Evolutionary conservation across 2,113 vertebrate genomes (phyloP).

Genomic region (Anoplopoma fimbria): DNA sequence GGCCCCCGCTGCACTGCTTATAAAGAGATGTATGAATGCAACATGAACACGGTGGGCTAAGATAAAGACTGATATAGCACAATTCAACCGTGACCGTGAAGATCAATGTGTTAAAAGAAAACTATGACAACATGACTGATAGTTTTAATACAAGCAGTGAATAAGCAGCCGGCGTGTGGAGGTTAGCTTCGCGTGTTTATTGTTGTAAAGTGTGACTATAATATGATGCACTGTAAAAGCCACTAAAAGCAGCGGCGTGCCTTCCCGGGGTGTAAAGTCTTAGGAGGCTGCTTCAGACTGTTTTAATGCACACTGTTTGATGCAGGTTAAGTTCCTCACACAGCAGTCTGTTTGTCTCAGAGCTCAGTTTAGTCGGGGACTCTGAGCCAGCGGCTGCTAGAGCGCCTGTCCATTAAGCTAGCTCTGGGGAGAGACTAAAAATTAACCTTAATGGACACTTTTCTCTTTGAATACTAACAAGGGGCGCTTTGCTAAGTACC

Average conservation of each 20-base stretch:
- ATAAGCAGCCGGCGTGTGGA: conserved; percentile 36
- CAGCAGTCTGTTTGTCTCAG: conserved; percentile 11
- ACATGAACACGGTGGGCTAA: conserved; percentile 41
- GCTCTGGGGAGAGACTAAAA: conserved; percentile 59
- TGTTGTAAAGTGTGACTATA: conserved; percentile 41
- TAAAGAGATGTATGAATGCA: conserved; percentile 65
- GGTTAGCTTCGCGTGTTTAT: conserved; percentile 38
- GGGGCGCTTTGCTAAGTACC: conserved; percentile 52
- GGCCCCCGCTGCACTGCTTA: conserved; percentile 55
- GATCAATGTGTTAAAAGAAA: conserved; percentile 58
- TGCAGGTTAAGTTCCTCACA: conserved; percentile 41
- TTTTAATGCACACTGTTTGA: conserved; percentile 31
- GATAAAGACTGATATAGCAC: conserved; percentile 63
- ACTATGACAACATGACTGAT: conserved; percentile 60
- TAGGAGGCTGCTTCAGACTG: conserved; percentile 10
- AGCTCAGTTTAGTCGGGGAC: conserved; percentile 34
- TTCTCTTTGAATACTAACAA: conserved; percentile 59
- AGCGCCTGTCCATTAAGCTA: conserved; percentile 59
- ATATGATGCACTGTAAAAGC: conserved; percentile 20
- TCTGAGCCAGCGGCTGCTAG: conserved; percentile 35
- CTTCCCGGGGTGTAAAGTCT: conserved; percentile 26
- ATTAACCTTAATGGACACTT: conserved; percentile 67
- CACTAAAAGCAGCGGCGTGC: neutral
- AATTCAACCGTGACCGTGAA: conserved; percentile 52
- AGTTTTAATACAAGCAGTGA: conserved; percentile 60